These are phyloP conservation scores for Schizotus pectinicornis DNA, from an alignment of 2,888 invertebrate genomes.

Conservation along the genomic window DNA sequence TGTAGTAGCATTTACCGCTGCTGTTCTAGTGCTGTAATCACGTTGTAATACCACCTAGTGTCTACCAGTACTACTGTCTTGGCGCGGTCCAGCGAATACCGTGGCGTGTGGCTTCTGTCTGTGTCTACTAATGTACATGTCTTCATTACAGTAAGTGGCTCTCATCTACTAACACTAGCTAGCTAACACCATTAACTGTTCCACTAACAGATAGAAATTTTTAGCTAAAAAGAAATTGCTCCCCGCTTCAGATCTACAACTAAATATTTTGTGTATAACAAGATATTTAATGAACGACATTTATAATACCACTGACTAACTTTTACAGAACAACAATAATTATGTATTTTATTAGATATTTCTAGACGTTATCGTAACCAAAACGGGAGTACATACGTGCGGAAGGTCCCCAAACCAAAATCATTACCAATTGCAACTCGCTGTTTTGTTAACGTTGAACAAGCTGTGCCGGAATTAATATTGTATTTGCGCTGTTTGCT, in stretches of 20 bases:
- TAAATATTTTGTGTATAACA: no score
- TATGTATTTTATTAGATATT: background rate
- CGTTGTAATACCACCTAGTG: conserved; percentile 46
- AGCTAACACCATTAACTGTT: conserved; percentile 12
- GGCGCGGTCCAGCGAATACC: conserved; percentile 45
- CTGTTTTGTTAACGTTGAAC: conserved; percentile 10
- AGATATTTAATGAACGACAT: no score
- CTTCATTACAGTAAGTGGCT: conserved; percentile 57
- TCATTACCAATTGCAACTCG: background rate
- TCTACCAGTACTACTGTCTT: conserved; percentile 48
- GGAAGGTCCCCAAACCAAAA: conserved; percentile 1
- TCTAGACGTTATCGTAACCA: conserved; percentile 15
- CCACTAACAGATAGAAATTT: background rate
- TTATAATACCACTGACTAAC: no score
- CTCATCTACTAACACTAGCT: conserved; percentile 50
- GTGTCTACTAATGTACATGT: conserved; percentile 58
- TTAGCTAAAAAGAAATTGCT: no score
- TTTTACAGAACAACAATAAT: no score
- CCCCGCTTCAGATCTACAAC: no score
- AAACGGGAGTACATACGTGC: conserved; percentile 14
- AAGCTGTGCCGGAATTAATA: conserved; percentile 8
- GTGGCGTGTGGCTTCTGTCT: conserved; percentile 57
- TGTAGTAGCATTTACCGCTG: conserved; percentile 42
- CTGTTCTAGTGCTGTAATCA: conserved; percentile 46
- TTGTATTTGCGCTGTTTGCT: conserved; percentile 6